These are phyloP conservation scores for Acronicta psi DNA, from an alignment of 2,888 invertebrate genomes.

Conservation along the genomic window DNA sequence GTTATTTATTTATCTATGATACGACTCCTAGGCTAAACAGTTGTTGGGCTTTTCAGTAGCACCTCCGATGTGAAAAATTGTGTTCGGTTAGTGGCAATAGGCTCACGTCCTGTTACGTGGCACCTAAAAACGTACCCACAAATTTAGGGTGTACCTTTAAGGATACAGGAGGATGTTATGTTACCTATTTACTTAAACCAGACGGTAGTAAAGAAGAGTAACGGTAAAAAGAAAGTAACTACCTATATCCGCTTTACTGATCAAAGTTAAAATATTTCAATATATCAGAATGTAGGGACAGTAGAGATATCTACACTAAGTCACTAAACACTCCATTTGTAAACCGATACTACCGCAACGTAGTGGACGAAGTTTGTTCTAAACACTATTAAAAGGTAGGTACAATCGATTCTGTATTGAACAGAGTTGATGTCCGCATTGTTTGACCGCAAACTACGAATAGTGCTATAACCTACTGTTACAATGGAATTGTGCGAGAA, in stretches of 20 bases:
- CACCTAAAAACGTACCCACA: no score
- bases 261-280: slow-evolving; percentile 6
- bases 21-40: no score
- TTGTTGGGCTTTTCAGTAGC: no score
- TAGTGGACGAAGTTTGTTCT: slow-evolving; percentile 47
- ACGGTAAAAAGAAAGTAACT: not conserved
- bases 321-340: slow-evolving; percentile 12
- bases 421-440: slow-evolving; percentile 58
- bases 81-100: no score
- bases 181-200: no score
- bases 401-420: slow-evolving; percentile 63
- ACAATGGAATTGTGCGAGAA: slow-evolving; percentile 40
- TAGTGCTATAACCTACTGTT: slow-evolving; percentile 36
- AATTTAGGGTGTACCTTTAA: no score
- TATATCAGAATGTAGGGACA: slow-evolving; percentile 7
- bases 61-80: no score
- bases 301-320: not conserved
- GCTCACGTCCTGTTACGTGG: no score
- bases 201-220: not conserved
- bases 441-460: slow-evolving; percentile 54
- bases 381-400: slow-evolving; percentile 58
- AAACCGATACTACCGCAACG: slow-evolving; percentile 24
- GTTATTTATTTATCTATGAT: no score
- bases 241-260: not conserved
- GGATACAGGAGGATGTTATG: not conserved